Conservation (phyloP, 2,888 invertebrate species). For the Hirtodrosophila alboralis region DNA sequence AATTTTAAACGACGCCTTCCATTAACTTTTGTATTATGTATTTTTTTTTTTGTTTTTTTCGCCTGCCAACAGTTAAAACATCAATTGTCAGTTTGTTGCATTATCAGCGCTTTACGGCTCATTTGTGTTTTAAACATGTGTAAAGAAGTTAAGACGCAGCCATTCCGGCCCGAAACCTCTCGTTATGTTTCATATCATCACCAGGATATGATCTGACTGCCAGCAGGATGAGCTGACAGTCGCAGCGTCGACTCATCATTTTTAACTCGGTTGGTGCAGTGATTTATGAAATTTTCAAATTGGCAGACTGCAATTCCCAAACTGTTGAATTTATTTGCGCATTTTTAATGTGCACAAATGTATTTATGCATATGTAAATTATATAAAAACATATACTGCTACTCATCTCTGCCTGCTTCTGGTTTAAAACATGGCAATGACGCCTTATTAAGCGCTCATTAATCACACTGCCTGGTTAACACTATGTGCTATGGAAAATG, state of each 20-base stretch:
- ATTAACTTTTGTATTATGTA: background rate
- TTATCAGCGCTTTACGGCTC: conserved; percentile 76
- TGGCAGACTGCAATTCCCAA: conserved; percentile 25
- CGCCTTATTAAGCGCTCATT: too few species aligned
- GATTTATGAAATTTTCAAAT: conserved; percentile 70
- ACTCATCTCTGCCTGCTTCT: conserved; percentile 1
- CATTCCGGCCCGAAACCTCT: conserved; percentile 14
- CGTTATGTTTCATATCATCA: conserved; percentile 33
- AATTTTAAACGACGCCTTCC: conserved; percentile 11
- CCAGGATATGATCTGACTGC: conserved; percentile 48
- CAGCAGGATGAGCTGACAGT: conserved; percentile 49
- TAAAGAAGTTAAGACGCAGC: conserved; percentile 62
- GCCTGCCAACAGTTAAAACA: conserved; percentile 37
- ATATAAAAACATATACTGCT: conserved; percentile 41
- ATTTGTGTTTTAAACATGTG: conserved; percentile 75
- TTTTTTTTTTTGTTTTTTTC: background rate
- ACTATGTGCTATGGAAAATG: too few species aligned
- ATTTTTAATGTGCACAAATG: conserved; percentile 61
- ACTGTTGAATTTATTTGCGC: conserved; percentile 43
- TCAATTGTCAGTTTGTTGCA: conserved; percentile 70
- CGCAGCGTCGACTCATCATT: conserved; percentile 50
- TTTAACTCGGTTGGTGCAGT: conserved; percentile 52
- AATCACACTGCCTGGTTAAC: too few species aligned
- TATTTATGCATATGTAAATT: conserved; percentile 57
- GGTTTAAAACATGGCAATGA: conserved; percentile 48